Conservation (phyloP, 2,888 invertebrate genomes). For the Leuctra nigra region DNA sequence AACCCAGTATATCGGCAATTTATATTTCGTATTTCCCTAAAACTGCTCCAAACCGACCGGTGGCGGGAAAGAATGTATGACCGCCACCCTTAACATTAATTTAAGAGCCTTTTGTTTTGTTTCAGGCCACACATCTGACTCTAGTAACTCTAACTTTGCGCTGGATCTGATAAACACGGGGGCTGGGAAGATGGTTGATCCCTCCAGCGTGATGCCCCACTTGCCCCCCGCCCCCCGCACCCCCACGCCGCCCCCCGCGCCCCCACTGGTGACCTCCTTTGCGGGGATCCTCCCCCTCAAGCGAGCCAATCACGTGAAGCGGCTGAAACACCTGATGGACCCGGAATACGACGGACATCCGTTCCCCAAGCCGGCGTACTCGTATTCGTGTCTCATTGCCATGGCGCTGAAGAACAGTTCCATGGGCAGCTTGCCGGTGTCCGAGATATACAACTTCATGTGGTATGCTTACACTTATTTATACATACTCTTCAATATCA, state of each 20-base stretch:
- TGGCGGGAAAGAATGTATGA: too few relatives aligned
- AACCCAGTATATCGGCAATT: too few relatives aligned
- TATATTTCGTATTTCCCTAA: too few relatives aligned
- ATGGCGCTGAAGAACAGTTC: constrained; percentile 96
- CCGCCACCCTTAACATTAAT: too few relatives aligned
- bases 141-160: constrained; percentile 58
- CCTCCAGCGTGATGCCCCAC: constrained; percentile 81
- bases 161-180: constrained; percentile 65
- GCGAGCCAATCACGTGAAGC: background rate
- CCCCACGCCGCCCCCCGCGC: constrained; percentile 15
- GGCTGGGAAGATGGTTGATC: constrained; percentile 79
- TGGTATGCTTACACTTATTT: constrained; percentile 50
- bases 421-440: constrained; percentile 91
- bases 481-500: background rate
- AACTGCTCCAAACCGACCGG: too few relatives aligned
- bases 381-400: constrained; percentile 96
- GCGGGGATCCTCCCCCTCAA: background rate
- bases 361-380: constrained; percentile 92
- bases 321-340: constrained; percentile 17
- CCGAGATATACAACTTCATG: constrained; percentile 98
- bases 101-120: too few relatives aligned
- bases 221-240: constrained; percentile 13
- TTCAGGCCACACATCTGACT: constrained; percentile 47
- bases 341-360: constrained; percentile 45
- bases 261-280: constrained; percentile 40